Base-by-base conservation (phyloP, 2,113 vertebrate genomes). In the Ammodytes marinus region DNA sequence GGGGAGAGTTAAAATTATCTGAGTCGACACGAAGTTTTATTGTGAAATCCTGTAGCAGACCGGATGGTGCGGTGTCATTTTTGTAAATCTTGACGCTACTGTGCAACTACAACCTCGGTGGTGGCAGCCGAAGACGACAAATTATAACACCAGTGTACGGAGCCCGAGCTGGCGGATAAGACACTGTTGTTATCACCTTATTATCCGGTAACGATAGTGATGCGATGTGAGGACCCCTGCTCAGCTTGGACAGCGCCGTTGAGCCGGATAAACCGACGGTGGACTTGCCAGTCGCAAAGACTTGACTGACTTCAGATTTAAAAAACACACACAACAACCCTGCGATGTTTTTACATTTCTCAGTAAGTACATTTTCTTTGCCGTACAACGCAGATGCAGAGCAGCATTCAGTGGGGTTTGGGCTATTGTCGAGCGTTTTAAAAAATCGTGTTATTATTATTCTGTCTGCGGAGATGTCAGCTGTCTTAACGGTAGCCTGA, bases 51-150 rank as follows among this genome's bases (percentile, higher is more conserved):
- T 6, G 6, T 2, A 0, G 3, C 1, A 2, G 0, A 63, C 65
- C 83, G 89, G 90, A 75, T 0, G 6, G 27, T 72, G 2, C 6
- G 0, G 13, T 40, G 27, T 70, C 70, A 3, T 14, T 59, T 15
- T 13, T n/a, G 12, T 9, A 10, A 9, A 2, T 3, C 11, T 81
- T 81, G 54, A 79, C 54, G 70, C 65, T 10, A 40, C 53, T 71
- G 42, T 83, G 72, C 71, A 89, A 88, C 70, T 87, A 89, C 89
- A 88, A 87, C 84, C 86, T 79, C 87, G 86, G 88, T 88, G 71
- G 90, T 91, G 77, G 79, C 84, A 93, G 89, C 88, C 82, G 79
- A 91, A 92, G 93, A 87, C 80, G 61, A 86, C 80, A 77, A 88
- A 84, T 89, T 91, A 86, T 86, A 89, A 86, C 82, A 74, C 67